Base-by-base conservation (phyloP, 2,113 vertebrate genomes). In the Rhineura floridana region DNA sequence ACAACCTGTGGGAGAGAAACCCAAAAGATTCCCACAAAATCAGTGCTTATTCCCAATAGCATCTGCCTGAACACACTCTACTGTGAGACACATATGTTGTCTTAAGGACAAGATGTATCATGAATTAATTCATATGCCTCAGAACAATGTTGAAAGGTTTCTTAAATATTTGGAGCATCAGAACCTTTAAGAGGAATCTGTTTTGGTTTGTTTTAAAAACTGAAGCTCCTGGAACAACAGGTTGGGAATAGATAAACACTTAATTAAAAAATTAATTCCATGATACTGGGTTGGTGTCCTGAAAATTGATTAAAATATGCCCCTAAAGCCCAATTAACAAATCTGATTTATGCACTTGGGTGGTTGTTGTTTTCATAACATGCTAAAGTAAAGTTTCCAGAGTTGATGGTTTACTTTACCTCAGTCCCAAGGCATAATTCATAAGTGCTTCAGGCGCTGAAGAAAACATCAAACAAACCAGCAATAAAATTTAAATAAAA, bases 231-330 rank as follows among this genome's bases (percentile, higher is more conserved):
- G 36, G 85, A 87, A 82, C 42, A 89, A 87, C 50, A 1, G 46
- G 42, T 88, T 84, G 62, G 30, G 85, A 52, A 85, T 77, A 81
- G 6, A 85, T 89, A 89, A 89, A 84, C 30, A 79, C 73, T 72
- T 84, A 84, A 89, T 85, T 75, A 42, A 87, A 89, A 89, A 80
- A 89, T 72, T 89, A 89, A 89, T 85, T 85, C 59, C 9, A 85
- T 85, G 42, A 81, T 81, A 63, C 67, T 59, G 52, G 42, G 15
- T 39, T 62, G 83, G 42, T 73, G 77, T 65, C 28, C 39, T 93
- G 79, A 75, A 91, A 90, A 88, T 62, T 78, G 83, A 85, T 89
- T 89, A 89, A 83, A 81, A 86, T 76, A 81, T 55, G 21, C 55
- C 77, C 48, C 55, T 52, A 81, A 75, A 52, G 69, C 44, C 84